Conservation (phyloP, 2,888 invertebrate species). For the Cantharis lateralis region DNA sequence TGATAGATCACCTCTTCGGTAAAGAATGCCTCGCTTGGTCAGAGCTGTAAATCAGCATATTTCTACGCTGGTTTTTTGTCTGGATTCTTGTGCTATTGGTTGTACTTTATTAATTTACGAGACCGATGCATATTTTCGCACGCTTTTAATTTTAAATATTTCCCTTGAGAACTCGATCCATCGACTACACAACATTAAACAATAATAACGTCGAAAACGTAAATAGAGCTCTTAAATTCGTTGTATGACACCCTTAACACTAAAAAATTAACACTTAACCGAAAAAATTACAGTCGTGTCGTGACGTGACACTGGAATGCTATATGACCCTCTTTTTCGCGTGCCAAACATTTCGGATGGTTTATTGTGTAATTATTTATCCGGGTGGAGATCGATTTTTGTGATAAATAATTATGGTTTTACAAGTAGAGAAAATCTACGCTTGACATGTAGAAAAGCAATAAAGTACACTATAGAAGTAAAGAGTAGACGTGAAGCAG, state of each 20-base stretch:
- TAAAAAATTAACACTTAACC: neutral
- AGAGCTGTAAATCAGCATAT: constrained; percentile 29
- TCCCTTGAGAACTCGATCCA: constrained; percentile 16
- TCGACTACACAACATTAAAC: neutral
- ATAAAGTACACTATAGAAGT: neutral
- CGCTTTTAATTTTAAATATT: constrained; percentile 28
- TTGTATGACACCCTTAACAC: neutral
- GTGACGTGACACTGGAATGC: constrained; percentile 43
- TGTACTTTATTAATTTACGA: constrained; percentile 31
- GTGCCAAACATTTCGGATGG: constrained; percentile 31
- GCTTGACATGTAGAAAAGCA: neutral
- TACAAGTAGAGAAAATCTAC: neutral
- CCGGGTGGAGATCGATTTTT: neutral
- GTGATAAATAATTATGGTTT: neutral
- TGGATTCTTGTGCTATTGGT: constrained; percentile 25
- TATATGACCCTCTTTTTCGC: constrained; percentile 43
- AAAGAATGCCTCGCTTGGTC: constrained; percentile 21
- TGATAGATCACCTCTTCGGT: constrained; percentile 23
- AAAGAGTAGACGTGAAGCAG: constrained; percentile 37
- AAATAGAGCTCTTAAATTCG: neutral
- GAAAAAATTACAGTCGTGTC: constrained; percentile 41
- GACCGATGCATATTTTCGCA: constrained; percentile 30
- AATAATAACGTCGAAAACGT: neutral
- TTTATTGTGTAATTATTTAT: neutral
- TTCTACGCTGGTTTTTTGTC: constrained; percentile 27